Percentiles rank a stretch among this genome's conserved stretches.
phyloP scores from a whole-genome alignment of 2,888 invertebrate species.

The Polydrusus cervinus region DNA sequence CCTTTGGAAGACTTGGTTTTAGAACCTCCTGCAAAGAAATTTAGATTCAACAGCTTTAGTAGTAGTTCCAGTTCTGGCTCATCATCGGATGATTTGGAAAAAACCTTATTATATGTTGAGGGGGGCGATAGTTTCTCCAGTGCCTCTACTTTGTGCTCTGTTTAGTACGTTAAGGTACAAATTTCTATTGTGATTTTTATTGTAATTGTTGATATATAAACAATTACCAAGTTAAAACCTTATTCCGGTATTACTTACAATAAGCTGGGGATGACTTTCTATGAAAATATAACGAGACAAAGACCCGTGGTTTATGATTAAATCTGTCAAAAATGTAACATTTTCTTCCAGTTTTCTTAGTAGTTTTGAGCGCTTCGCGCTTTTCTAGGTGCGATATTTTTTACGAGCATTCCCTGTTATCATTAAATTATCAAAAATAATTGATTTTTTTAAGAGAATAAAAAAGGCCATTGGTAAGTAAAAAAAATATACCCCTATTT shows the following conservation, averaged over 20 bases:
- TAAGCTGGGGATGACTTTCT: too few species aligned
- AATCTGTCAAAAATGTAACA: too few species aligned
- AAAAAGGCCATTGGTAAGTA: too few species aligned
- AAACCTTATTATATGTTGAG: not conserved
- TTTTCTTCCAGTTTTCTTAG: too few species aligned
- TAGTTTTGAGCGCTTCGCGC: too few species aligned
- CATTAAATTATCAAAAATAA: too few species aligned
- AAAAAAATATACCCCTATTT: too few species aligned
- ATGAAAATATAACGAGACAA: too few species aligned
- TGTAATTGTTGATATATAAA: not conserved
- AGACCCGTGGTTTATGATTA: too few species aligned
- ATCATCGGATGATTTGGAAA: slow-evolving; percentile 11
- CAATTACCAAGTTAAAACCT: not conserved
- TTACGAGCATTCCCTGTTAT: too few species aligned
- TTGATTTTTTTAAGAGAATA: too few species aligned
- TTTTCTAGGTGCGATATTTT: too few species aligned
- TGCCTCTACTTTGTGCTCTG: not conserved
- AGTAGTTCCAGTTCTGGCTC: slow-evolving; percentile 2
- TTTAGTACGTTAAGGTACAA: not conserved
- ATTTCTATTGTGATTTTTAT: slow-evolving; percentile 3
- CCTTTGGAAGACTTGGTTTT: slow-evolving; percentile 15
- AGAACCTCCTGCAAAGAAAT: slow-evolving; percentile 45
- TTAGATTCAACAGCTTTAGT: slow-evolving; percentile 35
- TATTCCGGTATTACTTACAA: not conserved
- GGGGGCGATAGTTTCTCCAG: not conserved